Base-by-base conservation (phyloP, 2,888 invertebrate species). In the Volucella zonaria region DNA sequence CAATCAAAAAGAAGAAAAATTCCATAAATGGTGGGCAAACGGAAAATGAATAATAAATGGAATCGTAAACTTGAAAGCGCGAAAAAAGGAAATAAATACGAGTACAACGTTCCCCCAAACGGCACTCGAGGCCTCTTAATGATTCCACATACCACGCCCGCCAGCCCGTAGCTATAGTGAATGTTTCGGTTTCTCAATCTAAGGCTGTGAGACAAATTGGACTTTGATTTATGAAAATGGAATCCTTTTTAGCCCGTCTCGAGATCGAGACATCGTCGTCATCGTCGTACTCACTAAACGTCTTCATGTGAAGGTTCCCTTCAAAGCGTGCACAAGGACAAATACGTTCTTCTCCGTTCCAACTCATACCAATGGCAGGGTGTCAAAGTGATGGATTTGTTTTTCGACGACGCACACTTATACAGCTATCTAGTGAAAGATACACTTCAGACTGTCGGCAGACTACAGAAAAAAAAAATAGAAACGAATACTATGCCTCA, bases 211-310 rank as follows among this genome's bases (percentile, higher is more conserved):
- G 79, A 83, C 82, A 83, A 83, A 83, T 83, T 83, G 82, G 82
- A 83, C 82, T 83, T 83, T 83, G 82, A 83, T 83, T 83, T 83
- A 83, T 83, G 82, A 83, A 79, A 79, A 79, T 74, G 79, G 64
- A 79, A 79, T 83, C 79, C 82, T 70, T 67, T 79, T 67, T 79
- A 31, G 68, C 67, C 79, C 56, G 45, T 18, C 38, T 38, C 59
- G 70, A 78, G 54, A 31, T 9, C 23, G 38, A 10, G 15, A 8
- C 51, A 18, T 11, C 51, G 15, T 49, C 49, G n/a, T 49, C 54
- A 70, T 70, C 66, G 56, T 61, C 59, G 40, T 38, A n/a, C 47
- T 31, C 38, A 49, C 61, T 58, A 64, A 74, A 82, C 74, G 74
- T 82, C 82, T 82, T 79, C 82, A 82, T 79, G 74, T 79, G 71